phyloP scores from a whole-genome alignment of 2,113 vertebrate species.

The Otolemur garnettii region DNA sequence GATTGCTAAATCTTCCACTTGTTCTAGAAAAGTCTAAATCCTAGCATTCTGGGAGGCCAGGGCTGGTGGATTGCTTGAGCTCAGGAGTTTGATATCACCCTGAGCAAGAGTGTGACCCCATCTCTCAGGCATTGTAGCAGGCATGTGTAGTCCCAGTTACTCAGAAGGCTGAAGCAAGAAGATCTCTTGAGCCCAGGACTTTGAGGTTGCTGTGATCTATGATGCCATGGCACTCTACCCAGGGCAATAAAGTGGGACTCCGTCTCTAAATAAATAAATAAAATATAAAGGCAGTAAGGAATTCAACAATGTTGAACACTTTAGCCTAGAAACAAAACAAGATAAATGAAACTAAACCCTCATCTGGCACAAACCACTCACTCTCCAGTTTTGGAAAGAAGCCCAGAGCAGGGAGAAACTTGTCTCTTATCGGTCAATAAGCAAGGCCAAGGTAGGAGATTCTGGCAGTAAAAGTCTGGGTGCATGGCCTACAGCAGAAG shows the following conservation, averaged over 20 bases:
- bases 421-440: background rate
- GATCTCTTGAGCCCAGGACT: no score
- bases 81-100: no score
- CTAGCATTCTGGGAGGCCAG: no score
- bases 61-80: no score
- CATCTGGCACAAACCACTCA: background rate
- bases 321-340: background rate
- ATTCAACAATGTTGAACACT: background rate
- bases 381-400: background rate
- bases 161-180: no score
- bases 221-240: no score
- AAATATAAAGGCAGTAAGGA: background rate
- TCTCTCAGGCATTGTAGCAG: no score
- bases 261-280: no score
- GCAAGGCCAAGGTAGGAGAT: background rate
- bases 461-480: fast-evolving
- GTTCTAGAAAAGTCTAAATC: background rate
- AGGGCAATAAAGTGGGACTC: no score
- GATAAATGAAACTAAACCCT: background rate
- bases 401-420: background rate
- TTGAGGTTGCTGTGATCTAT: no score
- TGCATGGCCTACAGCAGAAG: fast-evolving
- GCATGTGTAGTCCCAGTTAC: no score
- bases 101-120: no score
- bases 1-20: background rate